Percentiles rank a stretch among this genome's conserved stretches.
These are phyloP conservation scores for Embiotoca jacksoni DNA, from an alignment of 2,113 vertebrate genomes.

Conservation along the genomic window DNA sequence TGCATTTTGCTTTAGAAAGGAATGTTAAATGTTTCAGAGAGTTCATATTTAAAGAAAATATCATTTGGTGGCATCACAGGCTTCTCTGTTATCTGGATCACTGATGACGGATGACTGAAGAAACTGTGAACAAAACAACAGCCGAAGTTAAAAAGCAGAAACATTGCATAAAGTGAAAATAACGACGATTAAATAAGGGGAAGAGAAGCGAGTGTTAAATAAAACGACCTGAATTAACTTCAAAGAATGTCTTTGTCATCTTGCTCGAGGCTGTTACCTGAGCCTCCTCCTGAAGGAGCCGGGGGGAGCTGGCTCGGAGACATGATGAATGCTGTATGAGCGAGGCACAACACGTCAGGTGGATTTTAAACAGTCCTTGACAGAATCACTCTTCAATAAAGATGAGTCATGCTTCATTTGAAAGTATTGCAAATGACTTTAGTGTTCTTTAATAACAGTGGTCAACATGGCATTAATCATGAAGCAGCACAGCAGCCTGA, in stretches of 20 bases:
- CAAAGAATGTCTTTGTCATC: constrained; percentile 11
- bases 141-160: neutral
- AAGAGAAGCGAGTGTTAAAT: neutral
- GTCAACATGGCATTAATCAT: neutral
- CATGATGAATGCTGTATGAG: constrained; percentile 25
- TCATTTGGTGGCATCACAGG: neutral
- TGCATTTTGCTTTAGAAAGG: too few relatives aligned
- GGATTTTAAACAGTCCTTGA: constrained; percentile 31
- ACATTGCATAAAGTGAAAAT: neutral
- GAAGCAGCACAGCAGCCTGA: neutral
- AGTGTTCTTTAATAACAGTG: neutral
- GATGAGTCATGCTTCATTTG: constrained; percentile 32
- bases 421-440: neutral
- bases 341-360: constrained; percentile 52
- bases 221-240: constrained; percentile 7
- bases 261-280: neutral
- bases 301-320: constrained; percentile 19
- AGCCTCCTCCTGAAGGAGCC: constrained; percentile 31
- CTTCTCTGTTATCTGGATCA: neutral
- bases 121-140: too few relatives aligned
- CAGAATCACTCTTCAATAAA: constrained; percentile 41
- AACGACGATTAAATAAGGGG: neutral
- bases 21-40: neutral
- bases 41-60: neutral
- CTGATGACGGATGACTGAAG: neutral